Conservation (phyloP, 2,797 vertebrate species). For the Sparus aurata region DNA sequence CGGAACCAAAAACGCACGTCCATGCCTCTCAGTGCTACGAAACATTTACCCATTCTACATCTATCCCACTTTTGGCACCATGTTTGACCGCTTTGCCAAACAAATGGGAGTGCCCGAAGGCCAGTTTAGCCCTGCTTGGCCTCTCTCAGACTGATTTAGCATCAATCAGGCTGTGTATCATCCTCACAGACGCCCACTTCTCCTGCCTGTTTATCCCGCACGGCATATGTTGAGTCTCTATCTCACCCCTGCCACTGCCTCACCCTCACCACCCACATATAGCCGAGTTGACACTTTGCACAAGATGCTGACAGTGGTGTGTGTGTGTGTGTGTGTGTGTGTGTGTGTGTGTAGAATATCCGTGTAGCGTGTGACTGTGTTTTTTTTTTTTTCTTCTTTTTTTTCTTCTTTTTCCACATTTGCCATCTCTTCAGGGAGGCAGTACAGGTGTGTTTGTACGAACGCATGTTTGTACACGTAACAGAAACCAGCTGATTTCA, state of each 20-base stretch:
- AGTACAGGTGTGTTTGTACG: slow-evolving; percentile 21
- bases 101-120: slow-evolving; percentile 50
- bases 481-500: slow-evolving; percentile 40
- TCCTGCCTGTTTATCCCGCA: slow-evolving; percentile 58
- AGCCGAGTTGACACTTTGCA: slow-evolving; percentile 70
- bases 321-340: slow-evolving; percentile 35
- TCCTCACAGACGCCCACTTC: slow-evolving; percentile 51
- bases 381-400: neutral
- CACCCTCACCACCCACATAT: slow-evolving; percentile 62
- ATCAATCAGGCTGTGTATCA: slow-evolving; percentile 47
- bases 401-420: slow-evolving; percentile 19
- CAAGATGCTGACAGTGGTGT: slow-evolving; percentile 70
- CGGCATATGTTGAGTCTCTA: slow-evolving; percentile 58
- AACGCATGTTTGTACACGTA: slow-evolving; percentile 28
- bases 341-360: too few species aligned
- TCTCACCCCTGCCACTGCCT: slow-evolving; percentile 60
- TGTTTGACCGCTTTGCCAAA: slow-evolving; percentile 46
- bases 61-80: slow-evolving; percentile 35
- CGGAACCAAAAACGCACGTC: neutral
- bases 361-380: slow-evolving; percentile 25
- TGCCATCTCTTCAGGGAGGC: slow-evolving; percentile 15
- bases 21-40: neutral
- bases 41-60: slow-evolving; percentile 18
- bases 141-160: slow-evolving; percentile 65
- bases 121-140: slow-evolving; percentile 66